Base-by-base conservation (phyloP, 2,888 invertebrate species). In the Euzetes globulus region DNA sequence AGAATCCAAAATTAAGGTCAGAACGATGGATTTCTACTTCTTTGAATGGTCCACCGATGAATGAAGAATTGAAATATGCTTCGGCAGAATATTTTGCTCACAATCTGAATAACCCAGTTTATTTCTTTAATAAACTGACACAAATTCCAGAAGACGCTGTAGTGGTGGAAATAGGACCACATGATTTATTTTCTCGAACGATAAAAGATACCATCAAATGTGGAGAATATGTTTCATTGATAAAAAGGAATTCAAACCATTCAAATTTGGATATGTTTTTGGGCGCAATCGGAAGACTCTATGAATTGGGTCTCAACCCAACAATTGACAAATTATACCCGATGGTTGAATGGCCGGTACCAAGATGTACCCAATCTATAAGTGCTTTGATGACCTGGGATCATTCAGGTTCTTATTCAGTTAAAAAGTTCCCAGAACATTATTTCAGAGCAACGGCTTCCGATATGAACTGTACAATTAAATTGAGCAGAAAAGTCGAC, bases 11-110 rank as follows among this genome's bases (percentile, higher is more conserved):
- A 82, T 88, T 88, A 77, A 88, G 98, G 78, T 88, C 90, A 0
- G 78, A 87, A 0, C 88, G 89, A 79, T 99, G 99, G 98, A 86
- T 98, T 75, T 94, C 94, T 76, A 91, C 94, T 25, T 96, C 96
- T 71, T 90, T 98, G 80, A 93, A 95, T 0, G 89, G 91, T 83
- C 85, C 86, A 3, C n/a, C n/a, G n/a, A n/a, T n/a, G n/a, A n/a
- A n/a, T n/a, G n/a, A n/a, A n/a, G n/a, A n/a, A n/a, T n/a, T 29
- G 9, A 9, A 15, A 17, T 37, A 27, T 1, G 94, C 93, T 77
- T 94, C 93, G 70, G 91, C 93, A 0, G 91, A 90, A 47, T 99
- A 99, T 84, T 95, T 96, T 83, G 94, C 94, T 33, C 95, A 97
- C 86, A 97, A 97, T 84, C 86, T 97, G 78, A 85, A 95, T 75